phyloP scores from a whole-genome alignment of 2,797 vertebrate species.

The Cyclura pinguis region DNA sequence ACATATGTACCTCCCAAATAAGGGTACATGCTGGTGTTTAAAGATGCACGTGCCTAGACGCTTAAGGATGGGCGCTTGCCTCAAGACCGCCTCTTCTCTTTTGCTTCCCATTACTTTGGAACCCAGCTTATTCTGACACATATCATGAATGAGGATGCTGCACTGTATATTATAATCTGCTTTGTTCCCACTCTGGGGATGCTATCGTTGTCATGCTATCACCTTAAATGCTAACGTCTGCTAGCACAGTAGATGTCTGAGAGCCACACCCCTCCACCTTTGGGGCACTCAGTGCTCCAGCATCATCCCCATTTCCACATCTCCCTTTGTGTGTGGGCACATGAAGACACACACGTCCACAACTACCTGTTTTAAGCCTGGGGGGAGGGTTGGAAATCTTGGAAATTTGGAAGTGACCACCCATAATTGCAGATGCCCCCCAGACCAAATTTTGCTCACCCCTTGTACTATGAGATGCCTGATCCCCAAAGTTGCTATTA shows the following conservation, averaged over 20 bases:
- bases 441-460: too few species aligned
- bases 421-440: too few species aligned
- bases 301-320: too few species aligned
- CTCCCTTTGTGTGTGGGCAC: too few species aligned
- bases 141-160: not conserved
- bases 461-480: not conserved
- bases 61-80: too few species aligned
- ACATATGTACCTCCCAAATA: not conserved
- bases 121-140: too few species aligned
- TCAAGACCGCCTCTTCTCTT: not conserved
- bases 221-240: constrained; percentile 4
- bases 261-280: too few species aligned
- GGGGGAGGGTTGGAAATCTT: too few species aligned
- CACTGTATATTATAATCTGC: not conserved
- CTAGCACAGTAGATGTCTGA: not conserved
- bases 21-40: not conserved
- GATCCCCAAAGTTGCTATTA: not conserved
- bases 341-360: too few species aligned
- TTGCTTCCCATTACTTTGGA: not conserved
- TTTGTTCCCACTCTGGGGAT: constrained; percentile 14
- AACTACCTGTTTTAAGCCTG: too few species aligned
- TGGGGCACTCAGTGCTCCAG: too few species aligned
- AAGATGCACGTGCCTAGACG: not conserved
- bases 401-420: too few species aligned
- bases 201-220: not conserved